Base-by-base conservation (phyloP, 2,113 vertebrate genomes). In the Columba janthina region DNA sequence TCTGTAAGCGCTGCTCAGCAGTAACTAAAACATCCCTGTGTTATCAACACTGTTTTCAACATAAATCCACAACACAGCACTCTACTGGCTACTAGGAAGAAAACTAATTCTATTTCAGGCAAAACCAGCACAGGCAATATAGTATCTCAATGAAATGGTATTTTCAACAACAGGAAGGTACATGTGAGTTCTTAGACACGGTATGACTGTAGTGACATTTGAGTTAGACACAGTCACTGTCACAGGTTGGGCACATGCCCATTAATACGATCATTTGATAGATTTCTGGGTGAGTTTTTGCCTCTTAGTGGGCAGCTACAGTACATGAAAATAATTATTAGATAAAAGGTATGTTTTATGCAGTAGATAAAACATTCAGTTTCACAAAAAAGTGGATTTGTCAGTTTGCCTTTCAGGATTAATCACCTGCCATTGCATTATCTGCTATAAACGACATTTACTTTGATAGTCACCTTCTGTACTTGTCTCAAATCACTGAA, bases 241-340 rank as follows among this genome's bases (percentile, higher is more conserved):
- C 38, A 19, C 18, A 4, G 0, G 2, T 9, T 44, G 31, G 36
- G n/a, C 61, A 7, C 0, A 0, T 67, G 25, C 38, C 42, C 34
- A 2, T 51, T 44, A 12, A 18, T 61, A 21, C 31, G 72, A 29
- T 46, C 38, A 25, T 26, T 66, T 31, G 21, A 19, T 53, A 32
- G 5, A 14, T 53, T 21, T 29, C 42, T 56, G 7, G 29, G 38
- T 67, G 50, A 85, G 4, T 25, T 70, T 81, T 78, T 62, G 17
- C 53, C 22, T 84, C 46, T 17, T 14, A 14, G 34, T 12, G 42
- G 48, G 32, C 61, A 67, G 29, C 40, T 86, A 48, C 22, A 34
- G 10, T 4, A 5, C 15, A 5, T 28, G 19, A 44, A 72, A 84
- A 51, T 48, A 58, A 4, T 65, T 50, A 26, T 54, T 74, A 53